Conservation (phyloP, 2,797 vertebrate genomes). For the Glyptemys insculpta region DNA sequence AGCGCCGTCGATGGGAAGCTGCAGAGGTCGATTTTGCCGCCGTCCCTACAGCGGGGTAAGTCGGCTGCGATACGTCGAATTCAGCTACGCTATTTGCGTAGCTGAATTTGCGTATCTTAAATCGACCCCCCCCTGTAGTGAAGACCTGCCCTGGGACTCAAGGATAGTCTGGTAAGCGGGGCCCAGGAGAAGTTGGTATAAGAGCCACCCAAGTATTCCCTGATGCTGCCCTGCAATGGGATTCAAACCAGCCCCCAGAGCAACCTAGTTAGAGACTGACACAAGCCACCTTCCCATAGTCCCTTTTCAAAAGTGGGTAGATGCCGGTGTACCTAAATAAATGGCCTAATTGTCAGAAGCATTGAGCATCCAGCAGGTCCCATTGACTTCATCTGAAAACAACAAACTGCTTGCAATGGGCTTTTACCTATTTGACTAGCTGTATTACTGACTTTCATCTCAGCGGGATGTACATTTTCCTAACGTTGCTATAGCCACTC, state of each 20-base stretch:
- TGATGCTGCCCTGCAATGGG: accelerated
- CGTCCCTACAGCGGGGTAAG: too few species aligned
- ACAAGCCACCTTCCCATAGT: neutral
- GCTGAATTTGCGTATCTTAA: too few species aligned
- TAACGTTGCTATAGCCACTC: neutral
- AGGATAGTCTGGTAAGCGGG: neutral
- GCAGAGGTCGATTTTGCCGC: too few species aligned
- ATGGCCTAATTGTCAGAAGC: neutral
- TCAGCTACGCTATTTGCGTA: too few species aligned
- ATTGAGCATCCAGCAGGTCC: neutral
- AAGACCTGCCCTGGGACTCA: neutral
- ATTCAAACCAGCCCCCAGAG: neutral
- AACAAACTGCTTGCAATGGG: neutral
- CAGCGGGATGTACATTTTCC: neutral
- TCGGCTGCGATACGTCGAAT: too few species aligned
- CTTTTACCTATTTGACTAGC: neutral
- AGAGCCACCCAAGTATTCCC: neutral
- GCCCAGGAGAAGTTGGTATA: neutral
- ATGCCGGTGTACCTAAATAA: neutral
- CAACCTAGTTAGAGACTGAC: neutral
- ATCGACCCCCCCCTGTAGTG: too few species aligned
- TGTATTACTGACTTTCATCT: accelerated
- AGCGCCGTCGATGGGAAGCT: too few species aligned
- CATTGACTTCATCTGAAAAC: neutral
- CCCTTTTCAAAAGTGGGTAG: neutral